Percentiles rank a stretch among this genome's conserved stretches.
phyloP scores from a whole-genome alignment of 1,140 invertebrate genomes.

The Heliconius himera region DNA sequence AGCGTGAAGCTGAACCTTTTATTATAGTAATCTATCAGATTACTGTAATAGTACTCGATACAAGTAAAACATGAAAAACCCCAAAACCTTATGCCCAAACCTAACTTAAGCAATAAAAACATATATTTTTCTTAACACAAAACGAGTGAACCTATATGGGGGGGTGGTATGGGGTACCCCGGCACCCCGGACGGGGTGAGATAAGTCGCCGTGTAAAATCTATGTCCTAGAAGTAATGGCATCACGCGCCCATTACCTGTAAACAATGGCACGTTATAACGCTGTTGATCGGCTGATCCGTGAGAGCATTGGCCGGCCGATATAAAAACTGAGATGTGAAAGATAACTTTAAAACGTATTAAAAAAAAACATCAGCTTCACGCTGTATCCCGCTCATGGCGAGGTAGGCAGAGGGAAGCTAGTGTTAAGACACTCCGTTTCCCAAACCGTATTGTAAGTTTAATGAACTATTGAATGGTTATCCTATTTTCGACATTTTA shows the following conservation, averaged over 20 bases:
- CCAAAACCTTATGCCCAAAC: neutral
- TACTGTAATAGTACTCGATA: too few species aligned
- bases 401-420: too few species aligned
- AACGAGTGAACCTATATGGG: neutral
- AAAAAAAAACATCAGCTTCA: too few species aligned
- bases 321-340: constrained; percentile 99
- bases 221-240: constrained; percentile 39
- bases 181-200: constrained; percentile 13
- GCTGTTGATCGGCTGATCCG: constrained; percentile 98
- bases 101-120: neutral
- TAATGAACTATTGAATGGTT: too few species aligned
- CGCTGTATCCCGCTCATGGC: too few species aligned
- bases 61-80: too few species aligned
- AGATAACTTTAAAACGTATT: constrained; percentile 83
- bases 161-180: neutral
- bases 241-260: constrained; percentile 75
- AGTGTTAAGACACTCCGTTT: too few species aligned
- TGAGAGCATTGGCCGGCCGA: constrained; percentile 95
- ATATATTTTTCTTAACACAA: constrained; percentile 2
- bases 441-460: neutral
- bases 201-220: constrained; percentile 33
- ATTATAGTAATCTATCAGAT: too few species aligned
- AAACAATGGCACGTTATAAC: constrained; percentile 98
- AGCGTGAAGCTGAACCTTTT: too few species aligned
- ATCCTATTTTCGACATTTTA: neutral